Percentiles rank a stretch among this genome's conserved stretches.
These are phyloP conservation scores for Okapia johnstoni DNA, from an alignment of 2,113 vertebrate genomes.

Conservation along the genomic window DNA sequence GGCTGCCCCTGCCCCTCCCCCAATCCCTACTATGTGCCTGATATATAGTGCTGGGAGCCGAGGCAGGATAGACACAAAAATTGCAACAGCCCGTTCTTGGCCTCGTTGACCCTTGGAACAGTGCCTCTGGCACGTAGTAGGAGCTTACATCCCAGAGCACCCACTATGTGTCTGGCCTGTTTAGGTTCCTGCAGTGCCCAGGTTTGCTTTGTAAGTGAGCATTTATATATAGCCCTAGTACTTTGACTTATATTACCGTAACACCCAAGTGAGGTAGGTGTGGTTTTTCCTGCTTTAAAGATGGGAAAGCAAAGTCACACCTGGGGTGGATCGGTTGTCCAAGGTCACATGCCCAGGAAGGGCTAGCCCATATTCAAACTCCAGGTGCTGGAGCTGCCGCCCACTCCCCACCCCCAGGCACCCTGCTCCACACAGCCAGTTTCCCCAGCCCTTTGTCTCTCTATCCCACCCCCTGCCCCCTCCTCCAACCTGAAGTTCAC, in stretches of 20 bases:
- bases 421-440: rapidly evolving
- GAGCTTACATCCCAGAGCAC: not conserved
- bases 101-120: not conserved
- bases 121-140: not conserved
- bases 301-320: not conserved
- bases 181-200: not conserved
- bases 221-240: rapidly evolving
- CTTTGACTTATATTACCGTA: not conserved
- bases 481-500: not conserved
- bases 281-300: not conserved
- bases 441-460: not conserved
- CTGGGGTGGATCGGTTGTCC: rapidly evolving
- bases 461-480: rapidly evolving
- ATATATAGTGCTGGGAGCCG: not conserved
- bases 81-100: not conserved
- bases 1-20: not conserved
- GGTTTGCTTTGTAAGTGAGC: not conserved
- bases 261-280: not conserved
- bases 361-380: not conserved
- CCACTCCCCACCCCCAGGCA: not conserved
- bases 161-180: not conserved
- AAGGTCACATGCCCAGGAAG: not conserved
- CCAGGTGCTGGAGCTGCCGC: rapidly evolving
- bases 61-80: not conserved
- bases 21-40: not conserved